phyloP scores from a whole-genome alignment of 2,888 invertebrate species.

The Drosophila bunnanda region DNA sequence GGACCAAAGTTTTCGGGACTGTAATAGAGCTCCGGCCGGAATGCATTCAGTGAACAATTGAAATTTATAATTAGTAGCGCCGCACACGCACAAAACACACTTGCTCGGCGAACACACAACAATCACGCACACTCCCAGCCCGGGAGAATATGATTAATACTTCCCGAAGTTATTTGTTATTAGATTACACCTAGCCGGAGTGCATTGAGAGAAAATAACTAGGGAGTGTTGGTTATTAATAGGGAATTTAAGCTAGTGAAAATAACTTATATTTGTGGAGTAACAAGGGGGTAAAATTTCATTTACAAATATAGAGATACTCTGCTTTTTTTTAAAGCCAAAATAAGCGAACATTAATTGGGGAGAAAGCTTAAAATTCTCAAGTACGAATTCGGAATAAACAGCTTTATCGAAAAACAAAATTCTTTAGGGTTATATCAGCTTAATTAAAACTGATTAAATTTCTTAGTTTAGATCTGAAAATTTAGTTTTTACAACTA shows the following conservation, averaged over 20 bases:
- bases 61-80: slow-evolving; percentile 78
- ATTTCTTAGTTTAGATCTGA: too few relatives aligned
- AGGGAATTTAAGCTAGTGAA: background rate
- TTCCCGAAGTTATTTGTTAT: slow-evolving; percentile 80
- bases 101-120: slow-evolving; percentile 4
- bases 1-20: slow-evolving; percentile 42
- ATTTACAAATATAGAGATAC: too few relatives aligned
- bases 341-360: too few relatives aligned
- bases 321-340: too few relatives aligned
- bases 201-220: slow-evolving; percentile 4
- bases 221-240: too few relatives aligned
- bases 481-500: too few relatives aligned
- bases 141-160: slow-evolving; percentile 76
- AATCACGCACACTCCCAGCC: slow-evolving; percentile 17
- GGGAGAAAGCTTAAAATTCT: too few relatives aligned
- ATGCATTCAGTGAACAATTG: slow-evolving; percentile 71
- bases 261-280: background rate
- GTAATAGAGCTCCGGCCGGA: slow-evolving; percentile 67
- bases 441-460: too few relatives aligned
- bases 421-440: too few relatives aligned
- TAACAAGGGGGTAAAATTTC: too few relatives aligned
- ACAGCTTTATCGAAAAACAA: too few relatives aligned
- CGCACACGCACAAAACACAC: slow-evolving; percentile 37
- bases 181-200: slow-evolving; percentile 65
- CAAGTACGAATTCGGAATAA: too few relatives aligned